Evolutionary conservation across 1,140 invertebrate genomes (phyloP), one percentile per base, ranked within the genome.

Genomic region (Hylaeus volcanicus): DNA sequence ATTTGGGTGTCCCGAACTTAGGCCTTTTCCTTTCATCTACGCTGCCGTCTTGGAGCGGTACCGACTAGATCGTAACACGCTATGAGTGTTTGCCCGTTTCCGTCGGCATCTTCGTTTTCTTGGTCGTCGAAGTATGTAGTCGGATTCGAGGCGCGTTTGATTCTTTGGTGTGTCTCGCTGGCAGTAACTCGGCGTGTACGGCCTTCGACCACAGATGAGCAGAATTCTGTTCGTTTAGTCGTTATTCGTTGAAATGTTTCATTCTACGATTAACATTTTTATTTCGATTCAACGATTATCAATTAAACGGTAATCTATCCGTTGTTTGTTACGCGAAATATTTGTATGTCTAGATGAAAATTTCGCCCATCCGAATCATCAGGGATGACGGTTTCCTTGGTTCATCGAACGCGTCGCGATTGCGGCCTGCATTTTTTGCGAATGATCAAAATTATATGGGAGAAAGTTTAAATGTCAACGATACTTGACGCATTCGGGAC

Each of bases 141-240:
- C 48, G 65, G 15, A 45, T 70, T 70, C 61, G 70, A 70, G 68
- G 80, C 71, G 69, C 48, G 26, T 74, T 63, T 61, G 58, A 82
- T 68, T 45, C 60, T 68, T 51, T 79, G 70, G 70, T 60, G 61
- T 68, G 58, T 85, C 66, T 75, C 71, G 70, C 61, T 85, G 84
- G 84, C 84, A 85, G 84, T 85, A 85, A 74, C 82, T 84, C 69
- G 74, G 0, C 26, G 64, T 70, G 56, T 56, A 73, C 77, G 55
- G 77, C 72, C n/a, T 74, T 60, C 26, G 26, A 26, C 26, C 26
- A 26, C 26, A 26, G 26, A 26, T 26, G 26, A 26, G 26, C 26
- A 26, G 26, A 26, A 26, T 26, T 26, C 26, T 0, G 26, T 26
- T 26, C 26, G 26, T 26, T 26, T 26, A 26, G 26, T 26, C 26